Evolutionary conservation across 2,797 vertebrate species (phyloP).

Genomic region (Centroberyx gerrardi): DNA sequence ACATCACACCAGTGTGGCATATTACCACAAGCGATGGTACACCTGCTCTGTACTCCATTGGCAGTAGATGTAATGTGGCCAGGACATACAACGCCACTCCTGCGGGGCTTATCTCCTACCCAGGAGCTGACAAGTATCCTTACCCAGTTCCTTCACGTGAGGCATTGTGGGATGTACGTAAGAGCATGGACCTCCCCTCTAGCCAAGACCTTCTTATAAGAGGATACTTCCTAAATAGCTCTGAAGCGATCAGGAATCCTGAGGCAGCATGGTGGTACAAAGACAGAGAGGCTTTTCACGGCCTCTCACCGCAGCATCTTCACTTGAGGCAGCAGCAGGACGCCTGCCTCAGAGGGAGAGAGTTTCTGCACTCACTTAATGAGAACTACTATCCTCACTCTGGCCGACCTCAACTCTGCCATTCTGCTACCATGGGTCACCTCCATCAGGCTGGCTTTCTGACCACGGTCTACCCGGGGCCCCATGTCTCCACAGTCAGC

Average conservation of each 20-base stretch:
- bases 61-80: constrained; percentile 4
- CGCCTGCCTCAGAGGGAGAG: constrained; percentile 41
- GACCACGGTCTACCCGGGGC: constrained; percentile 31
- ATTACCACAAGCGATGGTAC: neutral
- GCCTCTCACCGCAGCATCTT: constrained; percentile 37
- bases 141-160: constrained; percentile 61
- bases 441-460: constrained; percentile 49
- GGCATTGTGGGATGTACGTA: constrained; percentile 33
- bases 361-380: constrained; percentile 32
- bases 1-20: constrained; percentile 8
- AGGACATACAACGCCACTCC: constrained; percentile 1
- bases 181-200: constrained; percentile 32
- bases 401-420: constrained; percentile 40
- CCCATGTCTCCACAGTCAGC: constrained; percentile 39
- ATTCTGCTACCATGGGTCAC: constrained; percentile 36
- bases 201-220: constrained; percentile 50
- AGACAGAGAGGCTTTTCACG: constrained; percentile 17
- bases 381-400: constrained; percentile 51
- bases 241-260: constrained; percentile 19
- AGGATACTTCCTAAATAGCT: constrained; percentile 38
- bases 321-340: constrained; percentile 60
- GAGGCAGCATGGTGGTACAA: neutral
- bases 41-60: constrained; percentile 3
- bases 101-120: constrained; percentile 31
- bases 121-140: constrained; percentile 44